These are phyloP conservation scores for Pseudopodoces humilis DNA, from an alignment of 2,113 vertebrate genomes.

Conservation along the genomic window DNA sequence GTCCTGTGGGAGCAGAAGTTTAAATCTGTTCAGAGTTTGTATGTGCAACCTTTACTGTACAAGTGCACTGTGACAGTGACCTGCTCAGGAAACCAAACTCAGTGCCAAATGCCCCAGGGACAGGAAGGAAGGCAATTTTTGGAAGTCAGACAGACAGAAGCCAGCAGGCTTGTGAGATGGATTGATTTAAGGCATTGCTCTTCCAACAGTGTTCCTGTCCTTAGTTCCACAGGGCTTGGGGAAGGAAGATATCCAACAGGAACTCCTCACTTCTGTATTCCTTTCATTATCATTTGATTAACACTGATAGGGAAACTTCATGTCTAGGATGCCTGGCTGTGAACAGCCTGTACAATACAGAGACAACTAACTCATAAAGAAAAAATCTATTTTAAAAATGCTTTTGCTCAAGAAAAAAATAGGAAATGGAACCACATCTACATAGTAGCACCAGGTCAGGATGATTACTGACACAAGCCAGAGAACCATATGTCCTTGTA, in stretches of 20 bases:
- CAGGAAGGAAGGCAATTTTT: background rate
- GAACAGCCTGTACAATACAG: background rate
- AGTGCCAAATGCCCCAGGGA: background rate
- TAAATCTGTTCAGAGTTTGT: background rate
- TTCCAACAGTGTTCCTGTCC: background rate
- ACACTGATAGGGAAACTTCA: background rate
- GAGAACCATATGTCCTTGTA: background rate
- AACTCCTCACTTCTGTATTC: background rate
- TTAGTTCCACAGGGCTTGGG: background rate
- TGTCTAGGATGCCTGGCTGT: background rate
- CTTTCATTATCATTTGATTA: background rate
- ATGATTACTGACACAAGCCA: background rate
- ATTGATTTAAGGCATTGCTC: background rate
- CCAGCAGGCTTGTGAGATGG: background rate
- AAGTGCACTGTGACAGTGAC: fast-evolving
- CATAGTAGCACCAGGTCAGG: background rate
- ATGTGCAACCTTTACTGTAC: background rate
- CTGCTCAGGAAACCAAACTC: background rate
- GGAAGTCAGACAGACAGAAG: background rate
- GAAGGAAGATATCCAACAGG: background rate
- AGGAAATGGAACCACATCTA: background rate
- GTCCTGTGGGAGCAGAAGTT: background rate
- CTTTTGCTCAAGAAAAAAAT: background rate
- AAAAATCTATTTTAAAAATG: background rate
- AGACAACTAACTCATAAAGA: background rate